Conservation (phyloP, 2,888 invertebrate genomes). For the Hydroisotoma schaefferi region DNA sequence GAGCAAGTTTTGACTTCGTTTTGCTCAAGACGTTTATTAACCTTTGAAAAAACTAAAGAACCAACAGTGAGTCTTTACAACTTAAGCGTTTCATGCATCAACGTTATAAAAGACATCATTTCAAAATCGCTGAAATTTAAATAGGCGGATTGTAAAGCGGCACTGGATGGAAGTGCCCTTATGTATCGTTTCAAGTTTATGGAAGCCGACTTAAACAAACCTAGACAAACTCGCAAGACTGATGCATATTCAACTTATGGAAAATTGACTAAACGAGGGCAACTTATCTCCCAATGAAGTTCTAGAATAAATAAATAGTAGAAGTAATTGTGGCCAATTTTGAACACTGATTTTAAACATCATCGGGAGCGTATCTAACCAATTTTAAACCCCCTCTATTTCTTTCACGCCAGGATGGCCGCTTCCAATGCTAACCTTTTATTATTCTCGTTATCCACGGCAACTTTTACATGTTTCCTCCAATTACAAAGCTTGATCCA, state of each 20-base stretch:
- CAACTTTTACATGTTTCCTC: no score
- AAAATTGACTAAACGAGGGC: conserved; percentile 36
- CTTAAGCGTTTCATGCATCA: background rate
- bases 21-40: conserved; percentile 77
- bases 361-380: no score
- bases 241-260: conserved; percentile 21
- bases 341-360: no score
- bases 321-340: background rate
- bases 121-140: background rate
- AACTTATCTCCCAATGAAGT: conserved; percentile 4
- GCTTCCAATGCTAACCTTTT: no score
- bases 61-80: conserved; percentile 51
- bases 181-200: conserved; percentile 44
- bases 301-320: background rate
- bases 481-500: no score
- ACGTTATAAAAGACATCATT: background rate
- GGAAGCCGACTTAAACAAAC: conserved; percentile 20
- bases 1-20: conserved; percentile 81
- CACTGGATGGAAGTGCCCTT: conserved; percentile 36
- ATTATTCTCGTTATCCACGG: no score
- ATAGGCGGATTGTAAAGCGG: conserved; percentile 17
- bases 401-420: no score
- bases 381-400: no score
- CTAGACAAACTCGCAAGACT: conserved; percentile 27
- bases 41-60: conserved; percentile 72